Conservation (phyloP, 2,888 invertebrate genomes). For the Sabatieria punctata region DNA sequence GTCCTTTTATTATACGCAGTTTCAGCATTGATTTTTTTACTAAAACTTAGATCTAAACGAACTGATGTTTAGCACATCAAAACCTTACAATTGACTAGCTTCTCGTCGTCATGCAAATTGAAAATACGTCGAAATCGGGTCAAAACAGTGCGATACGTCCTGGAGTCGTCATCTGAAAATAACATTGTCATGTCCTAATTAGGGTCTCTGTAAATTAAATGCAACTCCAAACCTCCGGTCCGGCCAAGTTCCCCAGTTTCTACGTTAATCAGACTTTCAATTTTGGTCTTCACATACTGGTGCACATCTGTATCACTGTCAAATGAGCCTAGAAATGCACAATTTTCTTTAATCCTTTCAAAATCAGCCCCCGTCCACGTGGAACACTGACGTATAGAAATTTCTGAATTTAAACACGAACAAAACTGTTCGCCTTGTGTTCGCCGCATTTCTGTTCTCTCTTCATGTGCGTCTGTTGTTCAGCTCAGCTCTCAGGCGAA, state of each 20-base stretch:
- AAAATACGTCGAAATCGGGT: slow-evolving; percentile 73
- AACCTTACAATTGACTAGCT: slow-evolving; percentile 72
- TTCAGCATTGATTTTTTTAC: no score
- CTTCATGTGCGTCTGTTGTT: no score
- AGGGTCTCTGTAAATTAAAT: background rate
- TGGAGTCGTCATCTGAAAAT: slow-evolving; percentile 44
- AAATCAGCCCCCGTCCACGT: no score
- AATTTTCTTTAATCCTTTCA: background rate
- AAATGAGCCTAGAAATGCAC: slow-evolving; percentile 44
- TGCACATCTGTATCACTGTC: slow-evolving; percentile 83
- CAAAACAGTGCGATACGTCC: slow-evolving; percentile 55
- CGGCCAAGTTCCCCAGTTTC: slow-evolving; percentile 9
- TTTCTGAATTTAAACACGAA: no score
- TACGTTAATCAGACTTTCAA: slow-evolving; percentile 76
- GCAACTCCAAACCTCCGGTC: background rate
- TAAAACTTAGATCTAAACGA: no score
- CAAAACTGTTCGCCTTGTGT: no score
- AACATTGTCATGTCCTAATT: background rate
- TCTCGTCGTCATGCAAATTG: slow-evolving; percentile 77
- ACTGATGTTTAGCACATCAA: background rate
- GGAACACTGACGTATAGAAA: no score
- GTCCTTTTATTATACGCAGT: no score
- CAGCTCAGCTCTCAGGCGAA: no score
- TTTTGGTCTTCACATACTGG: slow-evolving; percentile 85
- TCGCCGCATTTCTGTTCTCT: no score